Conservation (phyloP, 2,888 invertebrate species). For the Tridacna crocea region DNA sequence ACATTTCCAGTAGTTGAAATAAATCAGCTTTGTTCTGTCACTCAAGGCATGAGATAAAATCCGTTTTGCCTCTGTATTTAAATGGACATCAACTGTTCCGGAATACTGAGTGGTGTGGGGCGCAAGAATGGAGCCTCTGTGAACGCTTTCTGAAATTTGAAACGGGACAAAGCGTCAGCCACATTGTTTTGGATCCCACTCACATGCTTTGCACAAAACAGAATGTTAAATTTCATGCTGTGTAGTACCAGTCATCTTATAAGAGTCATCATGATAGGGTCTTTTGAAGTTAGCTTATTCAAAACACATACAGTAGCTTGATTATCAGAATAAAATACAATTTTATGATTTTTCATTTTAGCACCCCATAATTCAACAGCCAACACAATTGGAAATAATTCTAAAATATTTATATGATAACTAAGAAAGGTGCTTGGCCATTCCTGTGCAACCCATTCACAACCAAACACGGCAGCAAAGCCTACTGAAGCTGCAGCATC, state of each 20-base stretch:
- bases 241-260: neutral
- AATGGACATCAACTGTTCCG: too few species aligned
- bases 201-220: constrained; percentile 20
- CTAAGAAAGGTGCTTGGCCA: neutral
- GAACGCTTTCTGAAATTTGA: constrained; percentile 19
- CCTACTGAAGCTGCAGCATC: constrained; percentile 43
- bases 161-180: constrained; percentile 19
- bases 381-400: constrained; percentile 19
- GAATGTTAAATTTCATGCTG: constrained; percentile 5
- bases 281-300: constrained; percentile 33
- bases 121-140: neutral
- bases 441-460: constrained; percentile 25
- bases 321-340: constrained; percentile 35
- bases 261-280: neutral
- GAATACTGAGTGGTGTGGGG: neutral
- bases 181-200: neutral
- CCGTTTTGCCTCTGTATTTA: constrained; percentile 3
- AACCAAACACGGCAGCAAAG: constrained; percentile 36
- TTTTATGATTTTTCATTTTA: constrained; percentile 37
- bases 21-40: constrained; percentile 1
- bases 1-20: neutral
- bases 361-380: constrained; percentile 36
- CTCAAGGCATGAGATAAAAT: neutral
- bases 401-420: constrained; percentile 29
- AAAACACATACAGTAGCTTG: constrained; percentile 26